These are phyloP conservation scores for Calliopsis andreniformis DNA, from an alignment of 1,140 invertebrate genomes.

Conservation along the genomic window DNA sequence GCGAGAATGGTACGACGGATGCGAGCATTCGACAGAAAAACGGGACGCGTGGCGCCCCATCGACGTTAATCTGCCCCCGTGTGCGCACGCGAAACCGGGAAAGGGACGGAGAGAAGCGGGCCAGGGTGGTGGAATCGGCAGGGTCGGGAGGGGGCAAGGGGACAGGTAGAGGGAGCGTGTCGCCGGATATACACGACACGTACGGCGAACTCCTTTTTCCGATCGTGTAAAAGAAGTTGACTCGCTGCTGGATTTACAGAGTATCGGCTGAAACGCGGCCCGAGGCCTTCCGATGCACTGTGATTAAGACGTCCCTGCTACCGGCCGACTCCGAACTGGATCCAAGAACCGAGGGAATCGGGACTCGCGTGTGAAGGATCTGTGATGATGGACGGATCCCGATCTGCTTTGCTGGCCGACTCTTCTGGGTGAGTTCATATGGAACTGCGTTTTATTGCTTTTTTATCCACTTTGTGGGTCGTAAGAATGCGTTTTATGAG, in stretches of 20 bases:
- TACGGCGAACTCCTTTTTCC: constrained; percentile 57
- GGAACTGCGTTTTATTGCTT: background rate
- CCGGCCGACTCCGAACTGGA: background rate
- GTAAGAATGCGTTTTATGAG: too few species aligned
- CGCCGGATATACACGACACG: constrained; percentile 56
- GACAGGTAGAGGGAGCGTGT: constrained; percentile 10
- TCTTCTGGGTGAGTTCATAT: background rate
- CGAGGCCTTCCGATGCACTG: constrained; percentile 20
- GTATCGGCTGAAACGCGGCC: constrained; percentile 36
- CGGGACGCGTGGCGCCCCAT: constrained; percentile 46
- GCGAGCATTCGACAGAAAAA: constrained; percentile 50
- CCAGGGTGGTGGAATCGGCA: background rate
- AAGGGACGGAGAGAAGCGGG: background rate
- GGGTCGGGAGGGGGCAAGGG: background rate
- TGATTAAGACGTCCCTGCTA: constrained; percentile 56
- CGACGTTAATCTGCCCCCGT: constrained; percentile 47
- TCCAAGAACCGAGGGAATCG: constrained; percentile 12
- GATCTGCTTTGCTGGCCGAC: too few species aligned
- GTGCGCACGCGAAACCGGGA: constrained; percentile 33
- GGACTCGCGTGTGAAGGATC: background rate
- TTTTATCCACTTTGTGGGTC: too few species aligned
- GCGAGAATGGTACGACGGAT: constrained; percentile 44
- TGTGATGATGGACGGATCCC: constrained; percentile 3
- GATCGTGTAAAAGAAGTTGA: constrained; percentile 51
- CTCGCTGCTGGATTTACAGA: constrained; percentile 57